Evolutionary conservation across 2,113 vertebrate genomes (phyloP).

Genomic region (Taurulus bubalis): DNA sequence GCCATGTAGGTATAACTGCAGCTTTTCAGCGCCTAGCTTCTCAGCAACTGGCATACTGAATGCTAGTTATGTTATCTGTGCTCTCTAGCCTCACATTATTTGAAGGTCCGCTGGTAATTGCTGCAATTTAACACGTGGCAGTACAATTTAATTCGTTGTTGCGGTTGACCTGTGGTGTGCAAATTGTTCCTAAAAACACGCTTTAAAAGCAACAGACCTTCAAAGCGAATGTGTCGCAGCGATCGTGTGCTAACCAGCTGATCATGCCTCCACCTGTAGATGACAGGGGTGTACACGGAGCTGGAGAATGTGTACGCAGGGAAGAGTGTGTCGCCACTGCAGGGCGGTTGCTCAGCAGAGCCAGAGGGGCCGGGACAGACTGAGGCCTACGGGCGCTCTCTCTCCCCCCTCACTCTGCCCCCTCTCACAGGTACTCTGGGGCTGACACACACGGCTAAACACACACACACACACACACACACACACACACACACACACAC

Average conservation of each 20-base stretch:
- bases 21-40: conserved; percentile 51
- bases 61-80: conserved; percentile 51
- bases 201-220: conserved; percentile 49
- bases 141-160: neutral
- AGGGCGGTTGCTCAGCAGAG: conserved; percentile 82
- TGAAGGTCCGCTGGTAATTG: conserved; percentile 59
- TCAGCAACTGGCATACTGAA: conserved; percentile 43
- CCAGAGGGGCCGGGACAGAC: conserved; percentile 80
- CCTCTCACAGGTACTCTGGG: conserved; percentile 81
- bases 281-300: conserved; percentile 95
- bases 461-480: conserved; percentile 8
- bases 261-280: conserved; percentile 85
- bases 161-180: neutral
- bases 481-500: conserved; percentile 15
- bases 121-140: neutral
- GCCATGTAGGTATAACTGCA: conserved; percentile 88
- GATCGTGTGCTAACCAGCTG: conserved; percentile 65
- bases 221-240: conserved; percentile 48
- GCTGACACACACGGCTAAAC: conserved; percentile 28
- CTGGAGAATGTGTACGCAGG: conserved; percentile 89
- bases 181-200: neutral
- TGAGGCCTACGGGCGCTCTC: conserved; percentile 84
- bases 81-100: conserved; percentile 56
- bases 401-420: conserved; percentile 82
- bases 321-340: conserved; percentile 82